phyloP scores from a whole-genome alignment of 2,113 vertebrate genomes.

The Dicentrarchus labrax region DNA sequence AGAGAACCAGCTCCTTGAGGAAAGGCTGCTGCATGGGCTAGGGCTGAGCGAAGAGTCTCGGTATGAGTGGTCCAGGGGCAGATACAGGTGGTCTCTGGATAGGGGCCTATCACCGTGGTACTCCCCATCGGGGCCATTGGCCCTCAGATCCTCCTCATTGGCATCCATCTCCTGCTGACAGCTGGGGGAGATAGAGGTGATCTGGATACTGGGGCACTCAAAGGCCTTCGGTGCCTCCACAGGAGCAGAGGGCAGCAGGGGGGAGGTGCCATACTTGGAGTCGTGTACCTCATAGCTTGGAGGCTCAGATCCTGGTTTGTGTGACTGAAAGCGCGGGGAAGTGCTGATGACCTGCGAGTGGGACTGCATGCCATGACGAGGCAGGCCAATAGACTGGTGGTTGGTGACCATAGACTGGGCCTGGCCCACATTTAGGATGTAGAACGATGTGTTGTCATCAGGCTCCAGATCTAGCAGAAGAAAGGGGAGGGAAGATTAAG shows the following conservation, averaged over 20 bases:
- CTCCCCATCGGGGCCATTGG: constrained; percentile 92
- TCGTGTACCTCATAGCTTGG: constrained; percentile 86
- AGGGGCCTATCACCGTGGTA: constrained; percentile 89
- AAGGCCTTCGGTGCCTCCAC: constrained; percentile 93
- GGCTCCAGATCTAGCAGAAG: constrained; percentile 90
- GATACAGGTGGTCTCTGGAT: constrained; percentile 96
- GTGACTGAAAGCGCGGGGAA: constrained; percentile 88
- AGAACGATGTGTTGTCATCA: constrained; percentile 96
- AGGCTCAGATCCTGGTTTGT: constrained; percentile 89
- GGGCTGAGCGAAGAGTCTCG: constrained; percentile 96
- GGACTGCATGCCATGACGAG: constrained; percentile 91
- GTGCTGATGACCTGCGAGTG: constrained; percentile 89
- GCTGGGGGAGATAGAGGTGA: constrained; percentile 98
- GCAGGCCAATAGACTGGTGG: constrained; percentile 90
- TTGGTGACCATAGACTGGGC: constrained; percentile 88
- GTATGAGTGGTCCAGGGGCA: constrained; percentile 96
- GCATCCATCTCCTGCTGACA: constrained; percentile 96
- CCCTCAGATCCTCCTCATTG: constrained; percentile 88
- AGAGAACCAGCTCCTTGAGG: constrained; percentile 97
- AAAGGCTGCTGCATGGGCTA: constrained; percentile 97
- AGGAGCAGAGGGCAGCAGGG: constrained; percentile 74
- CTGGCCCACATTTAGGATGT: constrained; percentile 95
- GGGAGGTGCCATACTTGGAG: constrained; percentile 88
- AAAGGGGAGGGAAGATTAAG: constrained; percentile 31
- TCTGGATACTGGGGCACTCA: constrained; percentile 98